Conservation (phyloP, 1,140 invertebrate species). For the Nomia melanderi region DNA sequence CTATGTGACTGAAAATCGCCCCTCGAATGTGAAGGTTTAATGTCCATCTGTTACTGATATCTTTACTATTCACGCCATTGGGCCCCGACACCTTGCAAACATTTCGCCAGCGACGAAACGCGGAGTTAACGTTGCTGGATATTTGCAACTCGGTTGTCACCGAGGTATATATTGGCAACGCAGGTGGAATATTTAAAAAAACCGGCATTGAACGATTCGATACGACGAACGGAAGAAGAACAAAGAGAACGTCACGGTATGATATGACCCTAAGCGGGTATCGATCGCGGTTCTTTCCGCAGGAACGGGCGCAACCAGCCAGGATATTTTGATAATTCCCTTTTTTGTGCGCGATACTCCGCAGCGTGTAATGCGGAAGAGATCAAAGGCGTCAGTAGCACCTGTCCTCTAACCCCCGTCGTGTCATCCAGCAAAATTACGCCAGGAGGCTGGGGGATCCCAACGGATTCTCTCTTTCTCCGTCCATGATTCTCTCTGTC, state of each 20-base stretch:
- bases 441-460: conserved; percentile 68
- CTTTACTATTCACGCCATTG: too few relatives aligned
- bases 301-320: conserved; percentile 51
- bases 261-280: conserved; percentile 56
- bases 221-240: conserved; percentile 28
- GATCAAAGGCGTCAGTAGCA: conserved; percentile 82
- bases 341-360: conserved; percentile 67
- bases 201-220: conserved; percentile 21
- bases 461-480: conserved; percentile 49
- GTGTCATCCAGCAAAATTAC: conserved; percentile 78
- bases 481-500: not conserved
- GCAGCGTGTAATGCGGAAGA: conserved; percentile 77
- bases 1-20: too few relatives aligned
- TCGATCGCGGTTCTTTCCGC: conserved; percentile 57
- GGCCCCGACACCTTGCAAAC: too few relatives aligned
- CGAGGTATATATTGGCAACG: not conserved
- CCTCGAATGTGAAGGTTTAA: too few relatives aligned
- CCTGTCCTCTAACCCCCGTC: conserved; percentile 79
- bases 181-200: conserved; percentile 36
- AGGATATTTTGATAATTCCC: conserved; percentile 74
- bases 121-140: too few relatives aligned
- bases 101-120: too few relatives aligned
- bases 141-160: too few relatives aligned
- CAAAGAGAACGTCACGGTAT: conserved; percentile 42
- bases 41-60: too few relatives aligned